Evolutionary conservation across 2,797 vertebrate genomes (phyloP), one percentile per base, ranked within the genome.

Genomic region (Alca torda): DNA sequence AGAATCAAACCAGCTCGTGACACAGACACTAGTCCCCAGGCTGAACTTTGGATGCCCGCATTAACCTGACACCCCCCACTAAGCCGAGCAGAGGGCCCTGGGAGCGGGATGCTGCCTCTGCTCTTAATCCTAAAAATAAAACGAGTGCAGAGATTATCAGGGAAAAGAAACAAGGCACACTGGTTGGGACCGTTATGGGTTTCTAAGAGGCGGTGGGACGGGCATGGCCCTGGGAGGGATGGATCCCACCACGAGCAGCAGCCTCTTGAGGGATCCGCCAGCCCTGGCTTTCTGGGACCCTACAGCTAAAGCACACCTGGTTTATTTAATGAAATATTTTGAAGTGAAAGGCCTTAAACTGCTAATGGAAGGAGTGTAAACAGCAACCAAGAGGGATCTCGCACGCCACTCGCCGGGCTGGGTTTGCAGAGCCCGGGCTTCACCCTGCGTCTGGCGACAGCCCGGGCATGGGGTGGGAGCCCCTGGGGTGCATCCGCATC

Each of bases 381-480:
- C 11, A 15, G 68, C 0, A 5, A 11, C 41, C 1, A 2, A 6
- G n/a, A 31, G 63, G n/a, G 68, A 14, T 24, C 20, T 21, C 51
- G 4, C 9, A 4, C 0, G 0, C 41, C 1, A 4, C 56, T 56
- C 3, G 0, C 37, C 2, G 0, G 46, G 25, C 46, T 50, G 84
- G 54, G 7, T 50, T 61, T 67, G 53, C 75, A 53, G 16, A 10
- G 53, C 31, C 13, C 1, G 0, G 20, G 61, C 50, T 67, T 59
- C 30, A 6, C 60, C 39, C 43, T 1, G 0, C 0, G 0, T 5
- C 74, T 37, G 35, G 30, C 7, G 0, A 1, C 5, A 8, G 2
- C 80, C 46, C 2, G 1, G 5, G 68, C 3, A 3, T 3, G 48
- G 57, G 3, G 16, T 6, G 30, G 64, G 48, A 37, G 54, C 56